Base-by-base conservation (phyloP, 2,797 vertebrate genomes). In the Telmatherina bonti region DNA sequence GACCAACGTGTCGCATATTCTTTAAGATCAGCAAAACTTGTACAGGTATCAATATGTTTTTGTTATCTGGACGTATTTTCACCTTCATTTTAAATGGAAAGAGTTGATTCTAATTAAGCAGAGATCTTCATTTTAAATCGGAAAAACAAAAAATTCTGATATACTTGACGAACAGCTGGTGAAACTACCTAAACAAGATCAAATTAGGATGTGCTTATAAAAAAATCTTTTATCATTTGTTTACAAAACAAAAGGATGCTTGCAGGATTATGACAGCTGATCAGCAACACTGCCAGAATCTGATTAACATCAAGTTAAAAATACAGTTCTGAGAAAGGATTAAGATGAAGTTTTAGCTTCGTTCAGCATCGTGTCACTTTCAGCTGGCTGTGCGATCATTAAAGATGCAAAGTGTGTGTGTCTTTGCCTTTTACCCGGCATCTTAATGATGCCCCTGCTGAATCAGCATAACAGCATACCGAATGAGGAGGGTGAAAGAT, bases 381-480 rank as follows among this genome's bases (percentile, higher is more conserved):
- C 49, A 76, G 58, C 66, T 62, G 31, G 5, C 47, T 63, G 82
- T 52, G 74, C 33, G 70, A 69, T 84, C 81, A 85, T 85, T 83
- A 81, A 84, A 82, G 79, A 87, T 87, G 84, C 83, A 83, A 74
- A 83, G 82, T 74, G 79, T 82, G 79, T 62, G 81, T 74, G 71
- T 81, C 65, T 81, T 67, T 59, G 58, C 73, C 55, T 90, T 81
- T 86, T 75, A 81, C 79, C 79, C 43, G 20, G 76, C 81, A 70
- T 89, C 83, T 83, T 90, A 91, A 91, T 91, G 90, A 91, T 58
- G 27, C 71, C 3, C 67, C 74, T 69, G 88, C 88, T 89, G 88
- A 91, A 74, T 86, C 84, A 83, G 87, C 90, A 82, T 83, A 88
- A 81, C 47, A 51, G 49, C 13, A 10, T 52, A 4, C 52, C 27